A percentile compares a stretch with the other conserved stretches of the same genome.
phyloP scores from a whole-genome alignment of 1,140 invertebrate genomes.

The Nautilus pompilius region DNA sequence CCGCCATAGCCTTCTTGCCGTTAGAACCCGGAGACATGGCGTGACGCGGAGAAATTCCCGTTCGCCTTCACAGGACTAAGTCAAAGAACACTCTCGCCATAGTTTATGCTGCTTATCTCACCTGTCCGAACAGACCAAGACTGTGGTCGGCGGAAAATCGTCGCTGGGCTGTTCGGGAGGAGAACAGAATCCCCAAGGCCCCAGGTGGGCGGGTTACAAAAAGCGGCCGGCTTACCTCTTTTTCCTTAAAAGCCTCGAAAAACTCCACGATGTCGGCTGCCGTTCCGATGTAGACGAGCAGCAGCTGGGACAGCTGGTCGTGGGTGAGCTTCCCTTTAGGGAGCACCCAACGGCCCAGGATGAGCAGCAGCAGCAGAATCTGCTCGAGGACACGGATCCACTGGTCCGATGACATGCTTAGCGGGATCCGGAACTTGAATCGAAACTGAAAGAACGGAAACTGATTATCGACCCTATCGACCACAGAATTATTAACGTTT shows the following conservation, averaged over 20 bases:
- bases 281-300: slow-evolving; percentile 74
- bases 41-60: too few species aligned
- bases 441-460: slow-evolving; percentile 17
- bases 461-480: neutral
- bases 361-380: slow-evolving; percentile 84
- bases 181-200: too few species aligned
- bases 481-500: neutral
- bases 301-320: slow-evolving; percentile 85
- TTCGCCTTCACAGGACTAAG: too few species aligned
- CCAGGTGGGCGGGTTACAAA: too few species aligned
- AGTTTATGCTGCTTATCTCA: too few species aligned
- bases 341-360: slow-evolving; percentile 82
- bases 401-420: slow-evolving; percentile 35
- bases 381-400: slow-evolving; percentile 87
- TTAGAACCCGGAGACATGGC: too few species aligned
- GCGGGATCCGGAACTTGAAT: slow-evolving; percentile 37
- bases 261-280: slow-evolving; percentile 95
- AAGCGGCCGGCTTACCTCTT: slow-evolving; percentile 28
- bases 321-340: slow-evolving; percentile 83
- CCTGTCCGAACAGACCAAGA: too few species aligned
- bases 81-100: too few species aligned
- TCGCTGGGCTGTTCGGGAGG: too few species aligned
- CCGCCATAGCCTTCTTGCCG: too few species aligned
- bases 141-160: too few species aligned
- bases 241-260: slow-evolving; percentile 80